phyloP scores from a whole-genome alignment of 1,140 invertebrate species.

The Zaprionus gabonicus region DNA sequence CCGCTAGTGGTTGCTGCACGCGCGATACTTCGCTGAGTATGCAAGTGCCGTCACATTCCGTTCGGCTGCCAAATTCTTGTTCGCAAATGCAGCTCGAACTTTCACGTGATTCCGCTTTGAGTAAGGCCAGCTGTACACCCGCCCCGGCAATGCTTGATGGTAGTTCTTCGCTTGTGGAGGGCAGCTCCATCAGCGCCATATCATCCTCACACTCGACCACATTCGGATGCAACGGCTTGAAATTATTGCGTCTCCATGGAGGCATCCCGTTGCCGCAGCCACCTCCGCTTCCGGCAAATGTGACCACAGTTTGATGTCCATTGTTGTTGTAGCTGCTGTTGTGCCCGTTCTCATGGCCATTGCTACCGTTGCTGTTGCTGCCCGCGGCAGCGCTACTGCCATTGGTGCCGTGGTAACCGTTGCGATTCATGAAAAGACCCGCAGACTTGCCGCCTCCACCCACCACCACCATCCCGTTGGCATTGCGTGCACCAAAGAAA shows the following conservation, averaged over 20 bases:
- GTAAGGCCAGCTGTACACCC: slow-evolving; percentile 56
- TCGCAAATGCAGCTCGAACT: slow-evolving; percentile 73
- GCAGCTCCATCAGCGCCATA: slow-evolving; percentile 69
- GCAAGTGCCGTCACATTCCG: slow-evolving; percentile 72
- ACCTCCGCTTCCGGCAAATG: slow-evolving; percentile 52
- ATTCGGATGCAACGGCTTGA: slow-evolving; percentile 76
- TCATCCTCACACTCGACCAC: slow-evolving; percentile 76
- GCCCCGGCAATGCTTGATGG: slow-evolving; percentile 33
- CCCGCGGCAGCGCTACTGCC: no score
- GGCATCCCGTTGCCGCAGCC: slow-evolving; percentile 42
- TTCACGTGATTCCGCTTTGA: slow-evolving; percentile 46
- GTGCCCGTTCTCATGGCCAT: slow-evolving; percentile 32
- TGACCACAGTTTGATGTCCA: slow-evolving; percentile 61
- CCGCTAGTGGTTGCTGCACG: slow-evolving; percentile 55
- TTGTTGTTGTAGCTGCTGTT: slow-evolving; percentile 50
- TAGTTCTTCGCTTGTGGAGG: slow-evolving; percentile 66
- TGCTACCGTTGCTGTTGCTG: slow-evolving; percentile 3
- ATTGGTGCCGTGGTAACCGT: slow-evolving; percentile 27
- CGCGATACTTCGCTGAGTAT: slow-evolving; percentile 75
- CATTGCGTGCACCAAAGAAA: slow-evolving; percentile 48
- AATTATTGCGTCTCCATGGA: slow-evolving; percentile 76
- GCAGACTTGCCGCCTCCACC: slow-evolving; percentile 13
- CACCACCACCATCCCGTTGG: neutral
- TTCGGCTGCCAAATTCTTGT: slow-evolving; percentile 74
- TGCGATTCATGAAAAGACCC: slow-evolving; percentile 29